Evolutionary conservation across 2,797 vertebrate species (phyloP).

Genomic region (Rhinella marina): DNA sequence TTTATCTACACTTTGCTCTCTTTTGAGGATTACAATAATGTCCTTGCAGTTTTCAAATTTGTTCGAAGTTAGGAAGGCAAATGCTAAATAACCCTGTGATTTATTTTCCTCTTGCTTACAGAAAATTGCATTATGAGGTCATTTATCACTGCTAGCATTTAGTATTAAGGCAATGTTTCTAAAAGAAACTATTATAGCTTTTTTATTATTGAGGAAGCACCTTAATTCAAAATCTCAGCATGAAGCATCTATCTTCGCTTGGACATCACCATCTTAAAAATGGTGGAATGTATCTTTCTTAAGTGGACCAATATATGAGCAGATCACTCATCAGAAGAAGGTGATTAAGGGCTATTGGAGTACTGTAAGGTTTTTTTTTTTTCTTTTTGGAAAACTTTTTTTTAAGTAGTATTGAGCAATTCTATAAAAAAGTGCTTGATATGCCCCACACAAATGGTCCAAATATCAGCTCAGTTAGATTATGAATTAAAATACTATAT

Average conservation of each 20-base stretch:
- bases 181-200: conserved; percentile 3
- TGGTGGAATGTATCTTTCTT: neutral
- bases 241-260: conserved; percentile 15
- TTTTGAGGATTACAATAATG: neutral
- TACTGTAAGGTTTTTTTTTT: neutral
- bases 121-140: conserved; percentile 41
- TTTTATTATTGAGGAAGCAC: conserved; percentile 14
- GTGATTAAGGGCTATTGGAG: neutral
- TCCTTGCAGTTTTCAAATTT: conserved; percentile 8
- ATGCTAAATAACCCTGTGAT: conserved; percentile 41
- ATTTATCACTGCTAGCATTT: conserved; percentile 49
- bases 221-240: conserved; percentile 29
- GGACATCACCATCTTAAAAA: neutral
- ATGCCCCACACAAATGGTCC: too few relatives aligned
- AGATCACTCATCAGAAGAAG: neutral
- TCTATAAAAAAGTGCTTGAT: neutral
- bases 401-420: neutral
- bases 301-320: neutral
- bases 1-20: neutral
- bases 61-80: conserved; percentile 12
- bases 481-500: too few relatives aligned
- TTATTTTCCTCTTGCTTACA: conserved; percentile 44
- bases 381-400: neutral
- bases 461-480: too few relatives aligned
- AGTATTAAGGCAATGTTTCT: conserved; percentile 41